Conservation (phyloP, 2,888 invertebrate species). For the Rotaria sp. region DNA sequence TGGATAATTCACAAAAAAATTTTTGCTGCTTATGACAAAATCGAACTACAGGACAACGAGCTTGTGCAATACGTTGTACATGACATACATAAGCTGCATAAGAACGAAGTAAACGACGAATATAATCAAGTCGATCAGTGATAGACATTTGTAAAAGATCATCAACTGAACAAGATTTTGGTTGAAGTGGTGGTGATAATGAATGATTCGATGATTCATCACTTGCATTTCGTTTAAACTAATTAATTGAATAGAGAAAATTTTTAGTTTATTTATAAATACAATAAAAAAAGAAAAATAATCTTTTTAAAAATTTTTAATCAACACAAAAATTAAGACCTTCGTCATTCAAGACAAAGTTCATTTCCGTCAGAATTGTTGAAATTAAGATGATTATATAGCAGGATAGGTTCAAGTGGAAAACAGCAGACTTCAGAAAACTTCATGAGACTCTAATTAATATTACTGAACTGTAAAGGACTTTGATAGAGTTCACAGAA, state of each 20-base stretch:
- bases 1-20: neutral
- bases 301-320: too few relatives aligned
- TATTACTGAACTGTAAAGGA: too few relatives aligned
- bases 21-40: constrained; percentile 28
- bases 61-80: constrained; percentile 17
- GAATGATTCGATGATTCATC: neutral
- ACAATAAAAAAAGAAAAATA: too few relatives aligned
- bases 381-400: too few relatives aligned
- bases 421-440: too few relatives aligned
- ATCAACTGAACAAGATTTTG: neutral
- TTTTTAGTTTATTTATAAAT: too few relatives aligned
- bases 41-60: constrained; percentile 26
- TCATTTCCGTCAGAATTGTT: too few relatives aligned
- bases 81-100: constrained; percentile 9
- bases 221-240: constrained; percentile 10
- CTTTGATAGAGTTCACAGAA: too few relatives aligned
- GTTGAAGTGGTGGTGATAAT: neutral
- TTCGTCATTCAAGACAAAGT: too few relatives aligned
- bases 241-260: neutral
- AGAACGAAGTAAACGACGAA: constrained; percentile 15
- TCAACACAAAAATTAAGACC: too few relatives aligned
- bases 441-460: too few relatives aligned
- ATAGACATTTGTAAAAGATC: neutral
- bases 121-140: constrained; percentile 9
- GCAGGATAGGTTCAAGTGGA: too few relatives aligned